Evolutionary conservation across 1,140 invertebrate genomes (phyloP), one percentile per base, ranked within the genome.

Genomic region (Eueides isabella): DNA sequence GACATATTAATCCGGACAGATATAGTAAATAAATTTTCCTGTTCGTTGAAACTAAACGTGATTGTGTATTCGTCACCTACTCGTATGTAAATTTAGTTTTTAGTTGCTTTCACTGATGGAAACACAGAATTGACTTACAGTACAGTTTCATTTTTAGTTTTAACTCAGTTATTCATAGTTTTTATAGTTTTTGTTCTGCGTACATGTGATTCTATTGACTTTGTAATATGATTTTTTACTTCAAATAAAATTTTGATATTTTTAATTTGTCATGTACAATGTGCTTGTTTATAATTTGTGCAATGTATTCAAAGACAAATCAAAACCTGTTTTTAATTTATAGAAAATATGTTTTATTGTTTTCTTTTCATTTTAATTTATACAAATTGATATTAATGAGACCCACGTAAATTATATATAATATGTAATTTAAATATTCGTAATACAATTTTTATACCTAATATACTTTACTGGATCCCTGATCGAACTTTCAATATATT

Each of bases 21-120:
- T 26, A 23, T 55, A 55, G 48, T 23, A 55, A 55, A 71, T 55
- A 61, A 62, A 73, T 73, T 73, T 73, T 73, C 71, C 71, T 30
- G 65, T 55, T 73, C 71, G 66, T 6, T 73, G 71, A 73, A 72
- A 44, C 62, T 64, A 72, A n/a, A 66, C 23, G 38, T 73, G 26
- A 67, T 62, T 48, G 44, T 26, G 38, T 67, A 61, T 61, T 33
- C 65, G 44, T 48, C 48, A 73, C 71, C 71, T 73, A n/a, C n/a
- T n/a, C n/a, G n/a, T n/a, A 73, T 73, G 71, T 30, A 73, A 66
- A 73, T 67, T 67, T 7, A 38, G 23, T 66, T 66, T 66, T n/a
- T 19, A 19, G 28, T 35, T 19, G 63, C 16, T 35, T 16, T n/a
- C 19, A 26, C 23, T 55, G 48, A 55, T 26, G 12, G 19, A 9